A percentile compares a stretch with the other conserved stretches of the same genome.
These are phyloP conservation scores for Denticeps clupeoides DNA, from an alignment of 2,797 vertebrate genomes.

Conservation along the genomic window DNA sequence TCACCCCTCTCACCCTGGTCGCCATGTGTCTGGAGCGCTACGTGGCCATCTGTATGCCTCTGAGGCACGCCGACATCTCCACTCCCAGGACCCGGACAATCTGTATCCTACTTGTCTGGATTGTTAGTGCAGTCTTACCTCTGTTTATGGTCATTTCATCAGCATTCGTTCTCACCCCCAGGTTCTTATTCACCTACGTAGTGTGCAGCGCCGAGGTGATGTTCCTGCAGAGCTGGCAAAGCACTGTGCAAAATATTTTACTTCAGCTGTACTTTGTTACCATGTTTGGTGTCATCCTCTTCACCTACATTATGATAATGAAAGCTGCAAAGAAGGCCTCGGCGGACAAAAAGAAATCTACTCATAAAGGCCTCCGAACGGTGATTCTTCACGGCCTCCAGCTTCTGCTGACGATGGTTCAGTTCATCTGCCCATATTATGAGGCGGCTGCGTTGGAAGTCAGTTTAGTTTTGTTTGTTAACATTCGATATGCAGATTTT, in stretches of 20 bases:
- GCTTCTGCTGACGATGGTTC: constrained; percentile 37
- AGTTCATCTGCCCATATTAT: constrained; percentile 33
- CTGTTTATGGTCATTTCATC: constrained; percentile 12
- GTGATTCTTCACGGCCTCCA: constrained; percentile 39
- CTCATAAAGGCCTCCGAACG: constrained; percentile 32
- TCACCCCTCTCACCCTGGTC: constrained; percentile 37
- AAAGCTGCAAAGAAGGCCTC: constrained; percentile 34
- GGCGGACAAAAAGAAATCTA: constrained; percentile 31
- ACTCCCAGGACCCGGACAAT: constrained; percentile 7
- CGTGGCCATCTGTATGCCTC: constrained; percentile 40
- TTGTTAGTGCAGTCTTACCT: constrained; percentile 28
- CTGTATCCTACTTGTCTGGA: constrained; percentile 31
- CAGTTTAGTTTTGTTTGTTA: constrained; percentile 4
- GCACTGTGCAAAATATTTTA: constrained; percentile 19
- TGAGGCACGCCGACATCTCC: constrained; percentile 35
- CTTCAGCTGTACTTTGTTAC: constrained; percentile 32
- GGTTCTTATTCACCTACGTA: not conserved
- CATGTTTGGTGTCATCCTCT: constrained; percentile 26
- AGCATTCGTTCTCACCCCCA: not conserved
- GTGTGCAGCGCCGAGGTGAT: constrained; percentile 21
- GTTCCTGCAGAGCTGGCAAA: constrained; percentile 20
- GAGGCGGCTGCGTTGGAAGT: constrained; percentile 20
- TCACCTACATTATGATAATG: constrained; percentile 35
- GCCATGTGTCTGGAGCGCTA: constrained; percentile 42
- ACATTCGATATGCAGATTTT: constrained; percentile 34